Conservation (phyloP, 2,888 invertebrate species). For the Idaea dimidiata region DNA sequence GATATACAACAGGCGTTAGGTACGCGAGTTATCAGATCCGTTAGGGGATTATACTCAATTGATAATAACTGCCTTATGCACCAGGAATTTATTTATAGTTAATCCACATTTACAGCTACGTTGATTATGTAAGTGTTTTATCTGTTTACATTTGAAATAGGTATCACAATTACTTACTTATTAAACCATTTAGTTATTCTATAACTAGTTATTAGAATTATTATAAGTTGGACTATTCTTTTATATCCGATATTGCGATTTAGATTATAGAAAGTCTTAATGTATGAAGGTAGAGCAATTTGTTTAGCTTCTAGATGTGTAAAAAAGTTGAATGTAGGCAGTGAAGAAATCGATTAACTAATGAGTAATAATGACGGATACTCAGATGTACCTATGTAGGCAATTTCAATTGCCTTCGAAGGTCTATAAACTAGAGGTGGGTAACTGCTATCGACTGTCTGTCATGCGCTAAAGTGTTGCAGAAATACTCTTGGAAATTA, state of each 20-base stretch:
- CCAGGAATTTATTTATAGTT: background rate
- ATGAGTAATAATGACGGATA: background rate
- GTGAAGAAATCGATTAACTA: background rate
- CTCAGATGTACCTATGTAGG: background rate
- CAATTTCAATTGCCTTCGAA: background rate
- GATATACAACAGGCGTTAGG: background rate
- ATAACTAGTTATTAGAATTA: too few species aligned
- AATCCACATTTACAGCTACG: background rate
- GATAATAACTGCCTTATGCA: background rate
- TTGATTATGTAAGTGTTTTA: background rate
- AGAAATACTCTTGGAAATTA: background rate
- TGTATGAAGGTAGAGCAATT: too few species aligned
- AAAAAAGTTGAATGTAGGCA: too few species aligned
- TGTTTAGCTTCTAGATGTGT: too few species aligned
- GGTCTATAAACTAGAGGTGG: background rate
- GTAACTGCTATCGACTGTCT: background rate
- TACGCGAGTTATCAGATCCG: background rate
- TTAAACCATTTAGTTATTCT: too few species aligned
- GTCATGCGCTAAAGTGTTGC: background rate
- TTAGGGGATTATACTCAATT: background rate
- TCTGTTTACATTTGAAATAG: background rate
- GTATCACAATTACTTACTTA: background rate
- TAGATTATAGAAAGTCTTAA: too few species aligned
- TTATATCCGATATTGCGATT: too few species aligned
- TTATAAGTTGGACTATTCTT: too few species aligned